These are phyloP conservation scores for Hypercompe scribonia DNA, from an alignment of 2,888 invertebrate species.

Conservation along the genomic window DNA sequence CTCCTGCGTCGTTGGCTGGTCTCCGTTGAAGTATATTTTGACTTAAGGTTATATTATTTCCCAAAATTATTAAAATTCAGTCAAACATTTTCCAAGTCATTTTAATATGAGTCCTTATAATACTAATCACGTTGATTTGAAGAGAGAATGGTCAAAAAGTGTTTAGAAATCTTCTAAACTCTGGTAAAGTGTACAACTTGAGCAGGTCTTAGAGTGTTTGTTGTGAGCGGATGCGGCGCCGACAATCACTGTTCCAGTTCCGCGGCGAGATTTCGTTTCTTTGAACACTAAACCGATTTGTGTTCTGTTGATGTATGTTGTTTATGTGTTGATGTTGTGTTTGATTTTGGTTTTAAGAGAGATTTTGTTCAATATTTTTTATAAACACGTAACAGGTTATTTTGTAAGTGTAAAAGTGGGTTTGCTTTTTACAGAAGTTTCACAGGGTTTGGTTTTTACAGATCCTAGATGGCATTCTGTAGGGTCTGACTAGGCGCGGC, in stretches of 20 bases:
- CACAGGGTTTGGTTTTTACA: no score
- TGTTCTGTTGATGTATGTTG: not conserved
- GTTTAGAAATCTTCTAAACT: not conserved
- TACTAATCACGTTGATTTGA: not conserved
- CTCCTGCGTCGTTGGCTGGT: no score
- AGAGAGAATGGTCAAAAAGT: not conserved
- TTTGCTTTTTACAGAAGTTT: no score
- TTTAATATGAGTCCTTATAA: not conserved
- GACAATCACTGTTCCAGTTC: constrained; percentile 55
- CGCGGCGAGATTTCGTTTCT: constrained; percentile 34
- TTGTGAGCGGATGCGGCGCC: constrained; percentile 53
- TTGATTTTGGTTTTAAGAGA: not conserved
- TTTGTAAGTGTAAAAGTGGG: no score
- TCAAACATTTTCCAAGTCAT: no score
- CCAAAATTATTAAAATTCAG: no score
- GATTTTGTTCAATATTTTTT: not conserved
- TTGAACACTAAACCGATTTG: constrained; percentile 34
- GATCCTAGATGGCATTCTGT: no score
- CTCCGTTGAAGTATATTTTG: no score
- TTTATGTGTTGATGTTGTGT: not conserved
- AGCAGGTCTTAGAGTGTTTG: constrained; percentile 4
- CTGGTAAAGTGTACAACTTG: not conserved
- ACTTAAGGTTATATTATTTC: no score
- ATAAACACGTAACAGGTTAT: not conserved
- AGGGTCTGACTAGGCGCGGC: no score